These are phyloP conservation scores for Pseudochirops cupreus DNA, from an alignment of 2,797 vertebrate species.

Conservation along the genomic window DNA sequence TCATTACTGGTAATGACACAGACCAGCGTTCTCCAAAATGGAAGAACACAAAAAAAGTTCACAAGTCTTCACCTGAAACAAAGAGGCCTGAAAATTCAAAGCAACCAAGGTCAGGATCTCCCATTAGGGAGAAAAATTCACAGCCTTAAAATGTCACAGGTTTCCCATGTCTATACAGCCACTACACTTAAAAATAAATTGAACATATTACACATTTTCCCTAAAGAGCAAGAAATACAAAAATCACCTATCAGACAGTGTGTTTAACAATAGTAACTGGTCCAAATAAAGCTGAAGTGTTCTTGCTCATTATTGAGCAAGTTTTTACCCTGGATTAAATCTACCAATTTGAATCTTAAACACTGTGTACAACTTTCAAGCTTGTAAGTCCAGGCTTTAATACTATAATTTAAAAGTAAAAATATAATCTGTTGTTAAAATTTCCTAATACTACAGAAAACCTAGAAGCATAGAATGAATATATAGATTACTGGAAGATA, in stretches of 20 bases:
- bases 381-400: slow-evolving; percentile 77
- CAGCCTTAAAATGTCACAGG: slow-evolving; percentile 80
- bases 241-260: slow-evolving; percentile 72
- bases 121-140: slow-evolving; percentile 74
- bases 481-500: slow-evolving; percentile 74
- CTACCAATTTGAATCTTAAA: slow-evolving; percentile 74
- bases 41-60: slow-evolving; percentile 61
- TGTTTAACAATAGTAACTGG: slow-evolving; percentile 76
- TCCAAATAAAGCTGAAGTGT: slow-evolving; percentile 76
- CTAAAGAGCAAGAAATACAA: slow-evolving; percentile 77
- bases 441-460: slow-evolving; percentile 80
- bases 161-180: slow-evolving; percentile 79
- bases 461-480: slow-evolving; percentile 79
- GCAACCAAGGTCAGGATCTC: slow-evolving; percentile 61
- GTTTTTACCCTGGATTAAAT: slow-evolving; percentile 76
- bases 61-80: slow-evolving; percentile 64
- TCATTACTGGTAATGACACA: slow-evolving; percentile 65
- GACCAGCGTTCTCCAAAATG: slow-evolving; percentile 56
- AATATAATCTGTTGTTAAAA: slow-evolving; percentile 75
- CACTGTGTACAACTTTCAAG: slow-evolving; percentile 66
- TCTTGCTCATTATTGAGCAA: slow-evolving; percentile 72
- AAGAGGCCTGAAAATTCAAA: slow-evolving; percentile 60
- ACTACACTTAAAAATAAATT: slow-evolving; percentile 79
- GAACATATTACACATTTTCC: slow-evolving; percentile 73
- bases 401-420: slow-evolving; percentile 79